Conservation (phyloP, 2,113 vertebrate species). For the Clarias batrachus region DNA sequence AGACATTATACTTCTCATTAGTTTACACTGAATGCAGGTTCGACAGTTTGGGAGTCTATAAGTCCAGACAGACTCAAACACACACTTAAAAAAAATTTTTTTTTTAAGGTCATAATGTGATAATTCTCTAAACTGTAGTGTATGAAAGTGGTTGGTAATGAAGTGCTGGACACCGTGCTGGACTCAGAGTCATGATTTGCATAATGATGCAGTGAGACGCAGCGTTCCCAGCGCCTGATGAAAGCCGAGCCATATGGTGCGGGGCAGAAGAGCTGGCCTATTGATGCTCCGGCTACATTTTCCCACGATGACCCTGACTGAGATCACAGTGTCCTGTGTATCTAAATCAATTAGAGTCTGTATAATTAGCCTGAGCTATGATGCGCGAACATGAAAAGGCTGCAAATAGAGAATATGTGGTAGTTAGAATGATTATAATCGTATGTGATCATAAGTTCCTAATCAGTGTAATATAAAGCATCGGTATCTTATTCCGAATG, state of each 20-base stretch:
- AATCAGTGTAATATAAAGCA: neutral
- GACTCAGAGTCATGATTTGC: slow-evolving; percentile 58
- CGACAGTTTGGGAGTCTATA: neutral
- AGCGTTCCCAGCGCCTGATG: slow-evolving; percentile 47
- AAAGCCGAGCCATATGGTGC: slow-evolving; percentile 66
- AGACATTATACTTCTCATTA: too few relatives aligned
- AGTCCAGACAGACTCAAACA: neutral
- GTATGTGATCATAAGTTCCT: neutral
- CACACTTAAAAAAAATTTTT: neutral
- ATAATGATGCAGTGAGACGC: slow-evolving; percentile 62
- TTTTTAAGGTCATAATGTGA: neutral
- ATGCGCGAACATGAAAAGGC: neutral
- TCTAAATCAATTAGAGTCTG: slow-evolving; percentile 20
- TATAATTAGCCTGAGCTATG: slow-evolving; percentile 14
- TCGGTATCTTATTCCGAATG: neutral
- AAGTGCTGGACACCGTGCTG: neutral
- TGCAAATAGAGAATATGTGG: neutral
- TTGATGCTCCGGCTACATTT: slow-evolving; percentile 23
- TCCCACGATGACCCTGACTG: slow-evolving; percentile 39
- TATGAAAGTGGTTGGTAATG: slow-evolving; percentile 52
- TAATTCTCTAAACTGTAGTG: slow-evolving; percentile 57
- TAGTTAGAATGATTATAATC: neutral
- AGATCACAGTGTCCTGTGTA: slow-evolving; percentile 31
- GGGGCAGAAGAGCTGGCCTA: slow-evolving; percentile 38
- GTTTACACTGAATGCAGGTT: neutral